phyloP scores from a whole-genome alignment of 30 jellyfish, hydroid and myxozoan genomes.

The Sanderia malayensis region DNA sequence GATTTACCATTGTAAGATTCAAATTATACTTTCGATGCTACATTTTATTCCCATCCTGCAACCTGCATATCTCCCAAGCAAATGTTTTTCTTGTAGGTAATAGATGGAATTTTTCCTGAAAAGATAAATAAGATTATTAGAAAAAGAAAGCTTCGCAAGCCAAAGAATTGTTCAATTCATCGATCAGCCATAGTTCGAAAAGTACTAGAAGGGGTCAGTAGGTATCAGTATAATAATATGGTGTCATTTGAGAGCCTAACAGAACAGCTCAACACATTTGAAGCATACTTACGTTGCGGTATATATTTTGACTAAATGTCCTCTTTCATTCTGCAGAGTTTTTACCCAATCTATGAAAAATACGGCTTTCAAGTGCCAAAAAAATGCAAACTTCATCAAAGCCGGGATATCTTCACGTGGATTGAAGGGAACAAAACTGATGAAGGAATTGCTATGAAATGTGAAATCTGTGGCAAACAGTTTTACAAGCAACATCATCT shows the following conservation, averaged over 20 bases:
- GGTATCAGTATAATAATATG: too few relatives aligned
- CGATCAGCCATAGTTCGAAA: constrained; percentile 36
- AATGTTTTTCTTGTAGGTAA: constrained; percentile 17
- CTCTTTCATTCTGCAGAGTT: constrained; percentile 29
- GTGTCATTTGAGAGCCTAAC: too few relatives aligned
- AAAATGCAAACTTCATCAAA: constrained; percentile 33
- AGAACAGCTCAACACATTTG: too few relatives aligned
- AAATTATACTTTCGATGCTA: too few relatives aligned
- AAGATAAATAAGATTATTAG: constrained; percentile 6
- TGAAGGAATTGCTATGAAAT: constrained; percentile 29
- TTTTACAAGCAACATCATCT: constrained; percentile 40
- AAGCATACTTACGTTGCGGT: too few relatives aligned
- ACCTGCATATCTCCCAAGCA: too few relatives aligned
- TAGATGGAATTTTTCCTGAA: neutral
- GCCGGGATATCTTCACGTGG: constrained; percentile 35
- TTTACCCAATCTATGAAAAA: constrained; percentile 46
- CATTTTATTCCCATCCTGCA: too few relatives aligned
- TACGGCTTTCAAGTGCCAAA: constrained; percentile 33
- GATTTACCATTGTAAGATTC: too few relatives aligned
- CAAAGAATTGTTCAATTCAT: constrained; percentile 41
- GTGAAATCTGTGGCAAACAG: constrained; percentile 71
- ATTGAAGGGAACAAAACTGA: constrained; percentile 36
- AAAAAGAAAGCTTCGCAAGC: neutral
- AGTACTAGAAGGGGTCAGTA: constrained; percentile 10
- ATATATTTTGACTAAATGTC: too few relatives aligned